Conservation (phyloP, 2,113 vertebrate genomes). For the Ondatra zibethicus region DNA sequence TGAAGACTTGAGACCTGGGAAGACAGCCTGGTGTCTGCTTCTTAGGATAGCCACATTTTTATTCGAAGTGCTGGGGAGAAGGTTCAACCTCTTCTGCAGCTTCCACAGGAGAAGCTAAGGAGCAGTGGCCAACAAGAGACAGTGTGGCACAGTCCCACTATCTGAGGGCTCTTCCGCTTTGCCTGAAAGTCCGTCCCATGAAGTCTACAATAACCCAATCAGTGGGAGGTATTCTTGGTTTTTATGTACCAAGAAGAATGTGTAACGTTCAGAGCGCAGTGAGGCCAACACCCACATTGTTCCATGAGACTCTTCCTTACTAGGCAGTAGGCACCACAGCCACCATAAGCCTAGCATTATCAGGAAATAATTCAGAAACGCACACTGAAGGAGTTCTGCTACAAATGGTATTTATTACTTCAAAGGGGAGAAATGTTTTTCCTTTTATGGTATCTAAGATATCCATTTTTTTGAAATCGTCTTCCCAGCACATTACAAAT, state of each 20-base stretch:
- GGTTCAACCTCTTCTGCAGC: neutral
- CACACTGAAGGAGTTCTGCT: conserved; percentile 62
- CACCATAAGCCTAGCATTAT: conserved; percentile 19
- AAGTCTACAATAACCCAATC: neutral
- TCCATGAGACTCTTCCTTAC: conserved; percentile 51
- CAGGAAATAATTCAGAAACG: conserved; percentile 63
- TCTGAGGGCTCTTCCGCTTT: neutral
- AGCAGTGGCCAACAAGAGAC: neutral
- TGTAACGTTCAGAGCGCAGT: conserved; percentile 19
- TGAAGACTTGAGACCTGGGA: neutral
- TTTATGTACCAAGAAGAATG: conserved; percentile 53
- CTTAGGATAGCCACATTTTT: neutral
- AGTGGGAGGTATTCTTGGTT: neutral
- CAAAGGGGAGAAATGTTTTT: conserved; percentile 77
- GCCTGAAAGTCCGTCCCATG: neutral
- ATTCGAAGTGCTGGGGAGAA: neutral
- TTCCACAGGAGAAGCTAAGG: neutral
- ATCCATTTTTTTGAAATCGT: conserved; percentile 61
- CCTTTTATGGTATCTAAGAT: conserved; percentile 74
- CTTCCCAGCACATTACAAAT: conserved; percentile 66
- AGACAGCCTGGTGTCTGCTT: conserved; percentile 13
- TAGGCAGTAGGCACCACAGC: conserved; percentile 40
- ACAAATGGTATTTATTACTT: conserved; percentile 76
- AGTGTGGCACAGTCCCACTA: neutral
- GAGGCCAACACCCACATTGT: neutral